Percentiles rank a stretch among this genome's conserved stretches.
These are phyloP conservation scores for Magallana ariakensis DNA, from an alignment of 1,140 invertebrate genomes.

Conservation along the genomic window DNA sequence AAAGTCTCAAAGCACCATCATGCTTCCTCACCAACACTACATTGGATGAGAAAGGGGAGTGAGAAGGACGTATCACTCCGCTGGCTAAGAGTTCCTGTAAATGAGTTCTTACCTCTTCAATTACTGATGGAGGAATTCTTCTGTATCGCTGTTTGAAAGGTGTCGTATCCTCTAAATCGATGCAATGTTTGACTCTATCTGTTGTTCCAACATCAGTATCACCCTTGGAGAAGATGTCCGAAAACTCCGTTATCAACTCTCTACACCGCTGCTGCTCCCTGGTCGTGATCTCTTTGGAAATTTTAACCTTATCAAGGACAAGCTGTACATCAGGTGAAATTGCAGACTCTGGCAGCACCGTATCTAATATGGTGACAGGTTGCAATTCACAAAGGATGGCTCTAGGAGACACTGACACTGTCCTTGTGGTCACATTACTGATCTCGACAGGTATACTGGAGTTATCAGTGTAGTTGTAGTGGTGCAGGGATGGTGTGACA, in stretches of 20 bases:
- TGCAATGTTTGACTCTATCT: constrained; percentile 4
- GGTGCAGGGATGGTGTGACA: not conserved
- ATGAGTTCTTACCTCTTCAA: no score
- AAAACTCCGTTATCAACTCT: not conserved
- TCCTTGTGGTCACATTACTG: constrained; percentile 39
- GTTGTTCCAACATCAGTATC: not conserved
- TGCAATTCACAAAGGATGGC: constrained; percentile 22
- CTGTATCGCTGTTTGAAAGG: constrained; percentile 20
- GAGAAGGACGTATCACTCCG: no score
- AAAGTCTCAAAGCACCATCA: no score
- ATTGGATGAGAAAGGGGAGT: no score
- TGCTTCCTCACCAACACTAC: no score
- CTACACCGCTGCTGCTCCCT: not conserved
- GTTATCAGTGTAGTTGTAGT: not conserved
- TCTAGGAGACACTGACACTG: not conserved
- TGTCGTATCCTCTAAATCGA: not conserved
- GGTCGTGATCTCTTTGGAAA: not conserved
- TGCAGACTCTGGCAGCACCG: not conserved
- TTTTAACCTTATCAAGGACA: not conserved
- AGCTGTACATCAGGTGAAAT: not conserved
- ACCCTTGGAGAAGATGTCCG: constrained; percentile 19
- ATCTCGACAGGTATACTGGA: not conserved
- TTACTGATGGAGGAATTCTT: no score
- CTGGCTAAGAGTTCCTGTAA: no score
- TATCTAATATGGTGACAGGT: constrained; percentile 21